phyloP scores from a whole-genome alignment of 2,113 vertebrate genomes.

The Pipa parva region DNA sequence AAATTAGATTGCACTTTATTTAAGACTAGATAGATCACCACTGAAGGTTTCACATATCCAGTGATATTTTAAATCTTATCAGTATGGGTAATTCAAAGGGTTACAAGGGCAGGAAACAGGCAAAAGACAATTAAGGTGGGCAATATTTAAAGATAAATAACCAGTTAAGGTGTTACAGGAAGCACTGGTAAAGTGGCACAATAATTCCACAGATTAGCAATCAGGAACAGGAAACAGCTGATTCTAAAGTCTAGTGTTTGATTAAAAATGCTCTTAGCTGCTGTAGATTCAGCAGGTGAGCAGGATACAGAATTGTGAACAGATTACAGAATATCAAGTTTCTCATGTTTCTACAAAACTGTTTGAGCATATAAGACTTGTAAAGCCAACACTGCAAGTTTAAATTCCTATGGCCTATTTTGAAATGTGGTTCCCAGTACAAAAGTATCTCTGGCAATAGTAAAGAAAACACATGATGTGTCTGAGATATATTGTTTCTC shows the following conservation, averaged over 20 bases:
- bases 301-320: not conserved
- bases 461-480: no score
- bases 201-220: not conserved
- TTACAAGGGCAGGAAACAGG: not conserved
- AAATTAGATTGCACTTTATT: no score
- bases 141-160: not conserved
- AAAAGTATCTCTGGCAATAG: no score
- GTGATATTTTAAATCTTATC: no score
- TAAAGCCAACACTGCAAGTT: no score
- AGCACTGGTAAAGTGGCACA: not conserved
- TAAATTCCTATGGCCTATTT: no score
- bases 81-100: not conserved
- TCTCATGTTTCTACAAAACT: no score
- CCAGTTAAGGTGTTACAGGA: not conserved
- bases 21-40: no score
- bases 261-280: not conserved
- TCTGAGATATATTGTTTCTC: no score
- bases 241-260: not conserved
- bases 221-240: not conserved
- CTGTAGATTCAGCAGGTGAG: not conserved
- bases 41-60: no score
- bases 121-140: not conserved
- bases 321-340: not conserved
- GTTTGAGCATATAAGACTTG: no score
- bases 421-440: no score